Conservation (phyloP, 2,113 vertebrate species). For the Uropsilus gracilis region DNA sequence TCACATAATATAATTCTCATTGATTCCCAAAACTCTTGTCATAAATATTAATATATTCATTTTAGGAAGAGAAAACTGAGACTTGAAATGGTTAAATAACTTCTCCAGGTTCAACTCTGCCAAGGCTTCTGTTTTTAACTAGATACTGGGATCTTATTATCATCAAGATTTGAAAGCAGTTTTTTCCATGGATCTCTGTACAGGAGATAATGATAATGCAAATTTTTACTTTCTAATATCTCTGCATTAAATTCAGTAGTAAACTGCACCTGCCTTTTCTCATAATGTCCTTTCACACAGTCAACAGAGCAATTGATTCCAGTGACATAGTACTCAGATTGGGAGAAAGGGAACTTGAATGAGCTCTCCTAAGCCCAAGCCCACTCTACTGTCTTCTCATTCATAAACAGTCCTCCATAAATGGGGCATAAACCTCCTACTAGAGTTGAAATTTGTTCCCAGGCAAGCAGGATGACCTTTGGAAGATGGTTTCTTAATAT, state of each 20-base stretch:
- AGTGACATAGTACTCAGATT: not conserved
- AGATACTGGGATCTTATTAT: not conserved
- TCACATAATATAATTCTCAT: not conserved
- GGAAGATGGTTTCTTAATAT: not conserved
- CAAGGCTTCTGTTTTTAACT: not conserved
- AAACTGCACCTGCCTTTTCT: not conserved
- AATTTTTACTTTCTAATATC: not conserved
- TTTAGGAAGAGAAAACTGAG: conserved; percentile 1
- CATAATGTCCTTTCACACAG: not conserved
- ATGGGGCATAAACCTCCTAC: not conserved
- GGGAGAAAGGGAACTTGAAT: not conserved
- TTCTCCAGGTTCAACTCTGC: not conserved
- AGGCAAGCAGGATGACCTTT: not conserved
- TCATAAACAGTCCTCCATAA: not conserved
- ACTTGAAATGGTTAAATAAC: not conserved
- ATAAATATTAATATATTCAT: not conserved
- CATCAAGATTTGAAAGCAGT: not conserved
- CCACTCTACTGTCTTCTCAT: not conserved
- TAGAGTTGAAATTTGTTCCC: not conserved
- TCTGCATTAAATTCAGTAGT: not conserved
- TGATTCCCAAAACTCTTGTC: not conserved
- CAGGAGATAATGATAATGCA: not conserved
- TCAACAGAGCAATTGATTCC: not conserved
- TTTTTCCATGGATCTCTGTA: not conserved
- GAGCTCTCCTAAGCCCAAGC: not conserved